Percentiles rank a stretch among this genome's conserved stretches.
phyloP scores from a whole-genome alignment of 2,888 invertebrate species.

The Chironomus riparius region DNA sequence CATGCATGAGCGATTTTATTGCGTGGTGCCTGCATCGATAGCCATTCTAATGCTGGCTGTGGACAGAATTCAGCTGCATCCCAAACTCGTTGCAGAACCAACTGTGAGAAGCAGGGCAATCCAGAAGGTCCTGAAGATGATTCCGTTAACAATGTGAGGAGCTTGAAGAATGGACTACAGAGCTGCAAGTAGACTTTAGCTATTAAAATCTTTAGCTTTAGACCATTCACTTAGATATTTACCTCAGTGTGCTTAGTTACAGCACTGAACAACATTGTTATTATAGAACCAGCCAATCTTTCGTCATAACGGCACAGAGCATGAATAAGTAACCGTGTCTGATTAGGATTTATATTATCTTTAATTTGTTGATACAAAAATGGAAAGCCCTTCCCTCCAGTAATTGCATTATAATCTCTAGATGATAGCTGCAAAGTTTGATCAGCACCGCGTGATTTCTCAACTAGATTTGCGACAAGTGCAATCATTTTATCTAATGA shows the following conservation, averaged over 20 bases:
- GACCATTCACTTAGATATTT: slow-evolving; percentile 18
- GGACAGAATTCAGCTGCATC: slow-evolving; percentile 84
- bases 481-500: slow-evolving; percentile 94
- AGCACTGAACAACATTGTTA: slow-evolving; percentile 82
- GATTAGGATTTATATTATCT: slow-evolving; percentile 84
- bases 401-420: slow-evolving; percentile 70
- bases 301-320: slow-evolving; percentile 88
- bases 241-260: slow-evolving; percentile 87
- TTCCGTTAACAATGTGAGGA: slow-evolving; percentile 80
- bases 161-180: slow-evolving; percentile 86
- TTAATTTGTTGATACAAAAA: slow-evolving; percentile 92
- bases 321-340: slow-evolving; percentile 84
- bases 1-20: slow-evolving; percentile 86
- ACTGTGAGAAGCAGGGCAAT: slow-evolving; percentile 82
- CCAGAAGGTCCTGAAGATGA: slow-evolving; percentile 66
- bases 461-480: slow-evolving; percentile 76
- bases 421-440: slow-evolving; percentile 64
- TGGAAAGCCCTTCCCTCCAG: slow-evolving; percentile 87
- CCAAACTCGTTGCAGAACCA: slow-evolving; percentile 81
- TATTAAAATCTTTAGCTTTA: slow-evolving; percentile 27
- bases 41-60: slow-evolving; percentile 86
- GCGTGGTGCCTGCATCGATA: slow-evolving; percentile 72
- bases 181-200: too few relatives aligned
- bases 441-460: slow-evolving; percentile 73
- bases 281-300: slow-evolving; percentile 75